Evolutionary conservation across 30 jellyfish, hydroid and myxozoan species (phyloP).

Genomic region (Catostylus mosaicus): DNA sequence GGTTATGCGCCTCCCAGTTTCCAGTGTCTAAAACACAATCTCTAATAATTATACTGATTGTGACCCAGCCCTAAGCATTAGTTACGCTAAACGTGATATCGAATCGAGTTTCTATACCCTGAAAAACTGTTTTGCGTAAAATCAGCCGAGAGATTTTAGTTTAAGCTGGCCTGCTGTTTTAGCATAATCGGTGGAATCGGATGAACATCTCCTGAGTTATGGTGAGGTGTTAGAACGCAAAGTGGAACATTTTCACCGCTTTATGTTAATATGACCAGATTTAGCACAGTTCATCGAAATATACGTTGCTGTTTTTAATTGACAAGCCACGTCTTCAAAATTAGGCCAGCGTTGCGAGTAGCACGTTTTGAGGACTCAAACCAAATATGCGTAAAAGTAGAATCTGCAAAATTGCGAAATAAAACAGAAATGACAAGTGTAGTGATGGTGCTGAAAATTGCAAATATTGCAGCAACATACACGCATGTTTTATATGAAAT

Average conservation of each 20-base stretch:
- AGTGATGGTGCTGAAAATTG: too few relatives aligned
- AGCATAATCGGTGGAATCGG: neutral
- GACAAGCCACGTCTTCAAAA: too few relatives aligned
- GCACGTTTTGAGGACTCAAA: too few relatives aligned
- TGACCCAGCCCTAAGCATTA: conserved; percentile 7
- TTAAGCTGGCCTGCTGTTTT: conserved; percentile 12
- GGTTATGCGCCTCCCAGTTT: conserved; percentile 5
- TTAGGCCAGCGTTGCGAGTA: too few relatives aligned
- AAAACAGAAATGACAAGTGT: too few relatives aligned
- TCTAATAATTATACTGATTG: neutral
- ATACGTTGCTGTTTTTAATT: neutral
- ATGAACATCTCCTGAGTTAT: neutral
- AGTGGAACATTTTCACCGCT: neutral
- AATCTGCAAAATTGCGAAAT: too few relatives aligned
- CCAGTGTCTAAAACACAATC: neutral
- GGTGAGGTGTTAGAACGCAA: neutral
- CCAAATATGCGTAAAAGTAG: too few relatives aligned
- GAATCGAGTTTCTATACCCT: neutral
- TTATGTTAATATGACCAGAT: neutral
- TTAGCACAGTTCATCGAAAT: neutral
- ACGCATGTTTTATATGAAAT: too few relatives aligned
- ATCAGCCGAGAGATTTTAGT: neutral
- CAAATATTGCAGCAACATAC: too few relatives aligned
- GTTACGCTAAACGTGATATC: neutral
- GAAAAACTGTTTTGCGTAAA: neutral